phyloP scores from a whole-genome alignment of 2,113 vertebrate species.

The Geococcyx californianus region DNA sequence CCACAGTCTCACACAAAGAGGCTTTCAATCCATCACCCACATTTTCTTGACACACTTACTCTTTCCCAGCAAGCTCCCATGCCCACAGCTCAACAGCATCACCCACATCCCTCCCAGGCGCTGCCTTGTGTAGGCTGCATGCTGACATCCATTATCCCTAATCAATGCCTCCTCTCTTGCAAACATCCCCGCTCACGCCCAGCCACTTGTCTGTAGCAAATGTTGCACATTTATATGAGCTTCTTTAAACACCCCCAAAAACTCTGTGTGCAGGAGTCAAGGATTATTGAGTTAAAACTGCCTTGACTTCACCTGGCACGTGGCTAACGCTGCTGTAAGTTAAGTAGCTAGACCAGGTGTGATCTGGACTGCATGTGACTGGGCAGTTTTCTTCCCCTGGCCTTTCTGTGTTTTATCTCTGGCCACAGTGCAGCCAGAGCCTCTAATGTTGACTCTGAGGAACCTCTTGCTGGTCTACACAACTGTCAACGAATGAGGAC shows the following conservation, averaged over 20 bases:
- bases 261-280: neutral
- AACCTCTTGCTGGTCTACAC: neutral
- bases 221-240: neutral
- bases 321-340: neutral
- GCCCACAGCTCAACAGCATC: neutral
- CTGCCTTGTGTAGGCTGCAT: accelerated
- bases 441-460: neutral
- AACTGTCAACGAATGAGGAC: neutral
- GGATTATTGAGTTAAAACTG: neutral
- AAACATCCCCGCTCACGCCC: neutral
- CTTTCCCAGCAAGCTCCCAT: neutral
- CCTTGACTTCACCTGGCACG: neutral
- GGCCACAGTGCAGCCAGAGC: neutral
- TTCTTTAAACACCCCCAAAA: neutral
- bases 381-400: neutral
- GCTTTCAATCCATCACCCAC: neutral
- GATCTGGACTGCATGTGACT: neutral
- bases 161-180: neutral
- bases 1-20: neutral
- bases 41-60: neutral
- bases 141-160: neutral
- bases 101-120: accelerated
- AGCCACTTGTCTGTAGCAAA: neutral
- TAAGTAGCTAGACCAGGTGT: neutral
- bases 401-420: neutral